Conservation (phyloP, 2,113 vertebrate genomes). For the Peucedramus taeniatus region DNA sequence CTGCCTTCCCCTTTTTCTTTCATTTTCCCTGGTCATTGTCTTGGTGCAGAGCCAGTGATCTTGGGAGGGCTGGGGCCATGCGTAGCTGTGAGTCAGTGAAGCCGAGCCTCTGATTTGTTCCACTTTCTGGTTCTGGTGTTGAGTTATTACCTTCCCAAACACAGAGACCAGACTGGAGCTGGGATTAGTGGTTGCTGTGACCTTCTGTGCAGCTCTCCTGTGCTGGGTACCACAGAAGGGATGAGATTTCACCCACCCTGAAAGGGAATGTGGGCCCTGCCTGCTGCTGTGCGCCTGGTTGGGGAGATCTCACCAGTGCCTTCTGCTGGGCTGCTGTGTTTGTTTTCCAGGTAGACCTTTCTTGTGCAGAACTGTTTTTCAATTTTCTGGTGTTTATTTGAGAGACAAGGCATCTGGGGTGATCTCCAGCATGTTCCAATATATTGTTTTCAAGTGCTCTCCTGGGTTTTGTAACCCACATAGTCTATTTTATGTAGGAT, state of each 20-base stretch:
- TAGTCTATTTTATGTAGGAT: neutral
- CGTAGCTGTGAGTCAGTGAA: neutral
- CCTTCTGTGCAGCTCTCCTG: neutral
- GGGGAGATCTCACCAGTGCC: neutral
- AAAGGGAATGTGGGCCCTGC: neutral
- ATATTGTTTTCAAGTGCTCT: neutral
- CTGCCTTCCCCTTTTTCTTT: neutral
- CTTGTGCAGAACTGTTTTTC: neutral
- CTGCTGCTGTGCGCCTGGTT: no score
- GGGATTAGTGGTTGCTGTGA: neutral
- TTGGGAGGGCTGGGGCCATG: accelerated
- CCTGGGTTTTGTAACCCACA: neutral
- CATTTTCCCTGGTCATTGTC: neutral
- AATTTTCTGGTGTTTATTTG: neutral
- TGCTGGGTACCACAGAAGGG: neutral
- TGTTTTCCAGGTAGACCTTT: neutral
- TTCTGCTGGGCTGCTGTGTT: neutral
- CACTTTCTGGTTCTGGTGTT: neutral
- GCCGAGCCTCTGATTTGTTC: neutral
- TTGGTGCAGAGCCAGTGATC: neutral
- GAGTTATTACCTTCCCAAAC: neutral
- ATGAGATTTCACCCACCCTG: neutral
- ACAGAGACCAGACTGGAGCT: neutral
- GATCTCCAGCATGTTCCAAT: neutral
- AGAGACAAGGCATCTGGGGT: neutral